Conservation (phyloP, 2,888 invertebrate species). For the Tortrix viridana region DNA sequence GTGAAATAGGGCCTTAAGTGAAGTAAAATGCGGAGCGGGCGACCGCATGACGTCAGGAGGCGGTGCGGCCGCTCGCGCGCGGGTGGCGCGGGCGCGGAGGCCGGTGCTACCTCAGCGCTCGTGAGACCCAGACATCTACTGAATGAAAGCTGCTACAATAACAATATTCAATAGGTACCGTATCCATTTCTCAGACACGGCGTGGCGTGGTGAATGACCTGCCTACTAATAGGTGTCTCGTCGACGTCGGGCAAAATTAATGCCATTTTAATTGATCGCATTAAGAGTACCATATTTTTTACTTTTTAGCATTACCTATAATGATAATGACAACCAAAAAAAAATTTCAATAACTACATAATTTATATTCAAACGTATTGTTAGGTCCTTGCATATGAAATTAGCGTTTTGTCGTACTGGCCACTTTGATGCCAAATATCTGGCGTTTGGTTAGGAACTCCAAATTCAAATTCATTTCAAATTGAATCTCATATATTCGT, state of each 20-base stretch:
- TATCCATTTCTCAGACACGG: conserved; percentile 15
- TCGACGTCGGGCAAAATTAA: background rate
- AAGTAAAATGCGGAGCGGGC: background rate
- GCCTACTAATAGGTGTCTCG: background rate
- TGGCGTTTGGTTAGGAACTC: no score
- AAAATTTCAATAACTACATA: no score
- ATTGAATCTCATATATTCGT: no score
- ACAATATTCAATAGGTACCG: conserved; percentile 22
- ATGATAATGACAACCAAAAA: background rate
- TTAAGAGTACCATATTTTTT: background rate
- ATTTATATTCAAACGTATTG: no score
- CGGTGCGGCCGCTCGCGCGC: conserved; percentile 19
- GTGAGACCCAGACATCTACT: conserved; percentile 26
- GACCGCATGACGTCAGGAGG: conserved; percentile 32
- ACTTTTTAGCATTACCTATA: background rate
- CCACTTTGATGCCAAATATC: no score
- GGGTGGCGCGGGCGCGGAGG: conserved; percentile 23
- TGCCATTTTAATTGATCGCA: background rate
- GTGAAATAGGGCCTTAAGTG: no score
- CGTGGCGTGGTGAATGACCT: conserved; percentile 30
- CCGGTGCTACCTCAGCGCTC: conserved; percentile 30
- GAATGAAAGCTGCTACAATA: conserved; percentile 28
- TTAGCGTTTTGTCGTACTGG: no score
- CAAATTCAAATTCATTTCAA: no score
- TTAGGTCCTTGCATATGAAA: no score